Evolutionary conservation across 2,888 invertebrate genomes (phyloP), one percentile per base, ranked within the genome.

Genomic region (Drosophila nr. perissopoda): DNA sequence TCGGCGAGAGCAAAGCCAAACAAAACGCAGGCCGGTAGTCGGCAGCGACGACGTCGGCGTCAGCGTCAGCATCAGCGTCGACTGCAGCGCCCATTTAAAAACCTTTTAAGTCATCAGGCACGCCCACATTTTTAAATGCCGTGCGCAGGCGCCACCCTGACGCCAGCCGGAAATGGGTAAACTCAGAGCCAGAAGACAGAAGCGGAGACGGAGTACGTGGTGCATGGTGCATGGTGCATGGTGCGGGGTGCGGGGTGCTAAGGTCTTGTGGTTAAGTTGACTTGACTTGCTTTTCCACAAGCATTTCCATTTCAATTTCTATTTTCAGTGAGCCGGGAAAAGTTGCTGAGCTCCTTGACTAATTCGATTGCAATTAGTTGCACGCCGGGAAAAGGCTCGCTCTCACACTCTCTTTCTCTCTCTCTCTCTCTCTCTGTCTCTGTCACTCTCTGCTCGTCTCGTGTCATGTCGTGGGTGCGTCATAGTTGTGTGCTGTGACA

Each of bases 81-180:
- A 38, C 27, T 58, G 70, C 77, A 62, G 82, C 83, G 80, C 79
- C 76, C 87, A 89, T 87, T 88, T 90, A 81, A 88, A 89, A 90
- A 91, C 90, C 91, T 90, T 90, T 90, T 90, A 91, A 90, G 87
- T 91, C 89, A 86, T 90, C 90, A 88, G 81, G 70, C 89, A 90
- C 90, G 90, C 90, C 90, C 81, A 78, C 88, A 84, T 84, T 87
- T 88, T 88, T 81, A 82, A 81, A 74, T 74, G 74, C 75, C 64
- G 61, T 76, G 74, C 87, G 71, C 71, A 85, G 90, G 90, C 90
- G 90, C 90, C 90, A 90, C 90, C 90, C 82, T 89, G 90, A 91
- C 91, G 90, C 90, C 90, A 83, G 83, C 91, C 90, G 90, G 89
- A 90, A 91, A 90, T 77, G 80, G 76, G 65, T 69, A 59, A 58